Conservation (phyloP, 2,113 vertebrate species). For the Corydoras sp. region DNA sequence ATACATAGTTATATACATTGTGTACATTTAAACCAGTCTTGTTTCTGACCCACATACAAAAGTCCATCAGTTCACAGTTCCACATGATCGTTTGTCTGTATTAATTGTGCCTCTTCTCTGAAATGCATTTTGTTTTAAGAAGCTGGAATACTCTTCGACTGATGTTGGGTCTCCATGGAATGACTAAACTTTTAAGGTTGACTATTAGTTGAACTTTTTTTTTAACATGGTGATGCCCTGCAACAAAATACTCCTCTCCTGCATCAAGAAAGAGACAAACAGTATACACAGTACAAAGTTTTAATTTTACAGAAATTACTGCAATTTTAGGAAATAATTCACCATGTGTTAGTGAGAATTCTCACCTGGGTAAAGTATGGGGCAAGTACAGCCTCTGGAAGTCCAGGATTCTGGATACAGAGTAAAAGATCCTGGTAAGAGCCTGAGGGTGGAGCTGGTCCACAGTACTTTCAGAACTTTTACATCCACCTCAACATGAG, state of each 20-base stretch:
- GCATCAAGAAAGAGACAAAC: background rate
- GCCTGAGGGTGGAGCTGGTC: constrained; percentile 80
- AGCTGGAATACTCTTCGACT: constrained; percentile 85
- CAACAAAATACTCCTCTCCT: constrained; percentile 85
- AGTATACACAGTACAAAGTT: background rate
- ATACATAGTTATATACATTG: constrained; percentile 35
- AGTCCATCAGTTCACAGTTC: background rate
- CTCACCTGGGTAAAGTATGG: constrained; percentile 92
- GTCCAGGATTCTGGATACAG: constrained; percentile 98
- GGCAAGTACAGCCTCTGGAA: constrained; percentile 90
- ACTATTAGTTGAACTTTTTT: constrained; percentile 79
- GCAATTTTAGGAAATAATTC: background rate
- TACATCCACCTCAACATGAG: constrained; percentile 93
- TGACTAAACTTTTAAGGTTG: constrained; percentile 97
- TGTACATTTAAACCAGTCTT: constrained; percentile 25
- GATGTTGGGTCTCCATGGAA: constrained; percentile 83
- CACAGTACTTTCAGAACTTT: constrained; percentile 93
- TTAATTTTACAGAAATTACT: background rate
- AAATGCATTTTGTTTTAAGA: constrained; percentile 82
- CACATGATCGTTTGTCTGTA: background rate
- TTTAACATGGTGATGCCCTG: constrained; percentile 82
- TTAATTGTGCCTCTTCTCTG: constrained; percentile 55
- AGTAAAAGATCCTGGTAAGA: constrained; percentile 73
- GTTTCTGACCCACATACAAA: constrained; percentile 3
- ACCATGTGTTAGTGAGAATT: background rate